Conservation (phyloP, 2,888 invertebrate genomes). For the Drosophila nr. fundita region DNA sequence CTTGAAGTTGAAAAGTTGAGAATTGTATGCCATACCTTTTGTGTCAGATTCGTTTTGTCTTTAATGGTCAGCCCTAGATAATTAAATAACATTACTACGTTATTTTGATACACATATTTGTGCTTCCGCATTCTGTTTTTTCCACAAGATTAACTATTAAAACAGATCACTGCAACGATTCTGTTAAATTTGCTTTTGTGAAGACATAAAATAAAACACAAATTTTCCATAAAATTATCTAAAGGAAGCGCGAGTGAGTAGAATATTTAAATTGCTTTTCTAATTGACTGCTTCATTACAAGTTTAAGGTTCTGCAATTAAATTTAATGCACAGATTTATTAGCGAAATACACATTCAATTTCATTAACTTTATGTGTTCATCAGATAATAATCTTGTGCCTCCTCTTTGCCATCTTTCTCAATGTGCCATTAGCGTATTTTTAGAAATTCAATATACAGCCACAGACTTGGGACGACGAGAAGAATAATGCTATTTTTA, state of each 20-base stretch:
- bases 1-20: conserved; percentile 27
- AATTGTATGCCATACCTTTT: conserved; percentile 33
- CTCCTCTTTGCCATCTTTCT: conserved; percentile 6
- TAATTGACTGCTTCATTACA: conserved; percentile 31
- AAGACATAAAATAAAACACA: background rate
- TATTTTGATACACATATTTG: conserved; percentile 37
- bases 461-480: conserved; percentile 8
- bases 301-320: conserved; percentile 37
- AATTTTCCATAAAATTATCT: background rate
- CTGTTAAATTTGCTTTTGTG: background rate
- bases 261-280: conserved; percentile 38
- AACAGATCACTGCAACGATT: conserved; percentile 61
- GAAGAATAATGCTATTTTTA: conserved; percentile 49
- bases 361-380: conserved; percentile 43
- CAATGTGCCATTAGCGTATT: conserved; percentile 36
- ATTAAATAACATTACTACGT: conserved; percentile 72
- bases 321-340: conserved; percentile 56
- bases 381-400: conserved; percentile 19
- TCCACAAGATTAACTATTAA: conserved; percentile 19
- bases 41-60: conserved; percentile 43
- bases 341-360: conserved; percentile 45
- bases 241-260: background rate
- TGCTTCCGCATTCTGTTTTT: conserved; percentile 48
- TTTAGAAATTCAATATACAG: conserved; percentile 49
- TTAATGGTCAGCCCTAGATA: conserved; percentile 52